phyloP scores from a whole-genome alignment of 2,797 vertebrate genomes.

The Crocodylus rhombifer region DNA sequence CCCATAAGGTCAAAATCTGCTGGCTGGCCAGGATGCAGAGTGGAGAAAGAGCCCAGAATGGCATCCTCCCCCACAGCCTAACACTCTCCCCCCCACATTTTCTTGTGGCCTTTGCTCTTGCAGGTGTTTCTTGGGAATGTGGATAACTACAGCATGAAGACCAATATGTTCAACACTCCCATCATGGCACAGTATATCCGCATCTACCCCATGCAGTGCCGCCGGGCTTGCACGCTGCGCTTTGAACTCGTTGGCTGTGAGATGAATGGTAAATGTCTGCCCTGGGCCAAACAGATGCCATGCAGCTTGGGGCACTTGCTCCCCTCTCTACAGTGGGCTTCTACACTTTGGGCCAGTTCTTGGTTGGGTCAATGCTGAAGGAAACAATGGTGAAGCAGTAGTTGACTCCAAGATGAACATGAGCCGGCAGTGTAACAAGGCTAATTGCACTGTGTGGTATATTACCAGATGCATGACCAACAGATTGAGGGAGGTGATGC shows the following conservation, averaged over 20 bases:
- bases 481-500: too few relatives aligned
- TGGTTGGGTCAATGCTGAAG: neutral
- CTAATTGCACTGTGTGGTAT: too few relatives aligned
- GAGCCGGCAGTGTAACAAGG: too few relatives aligned
- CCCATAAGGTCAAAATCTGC: neutral
- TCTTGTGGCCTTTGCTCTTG: neutral
- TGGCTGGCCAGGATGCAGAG: neutral
- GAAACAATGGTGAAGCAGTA: too few relatives aligned
- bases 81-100: neutral
- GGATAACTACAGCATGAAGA: constrained; percentile 87
- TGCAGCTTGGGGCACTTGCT: too few relatives aligned
- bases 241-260: constrained; percentile 97
- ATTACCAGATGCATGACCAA: too few relatives aligned
- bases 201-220: constrained; percentile 89
- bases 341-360: neutral
- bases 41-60: neutral
- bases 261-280: constrained; percentile 87
- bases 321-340: rapidly evolving
- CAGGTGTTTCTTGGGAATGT: constrained; percentile 91
- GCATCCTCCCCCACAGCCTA: neutral
- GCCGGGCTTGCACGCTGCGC: constrained; percentile 91
- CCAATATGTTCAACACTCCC: constrained; percentile 89
- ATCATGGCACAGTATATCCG: constrained; percentile 90
- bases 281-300: rapidly evolving
- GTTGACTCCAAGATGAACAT: too few relatives aligned